Conservation (phyloP, 1,140 invertebrate species). For the Magallana gigas region DNA sequence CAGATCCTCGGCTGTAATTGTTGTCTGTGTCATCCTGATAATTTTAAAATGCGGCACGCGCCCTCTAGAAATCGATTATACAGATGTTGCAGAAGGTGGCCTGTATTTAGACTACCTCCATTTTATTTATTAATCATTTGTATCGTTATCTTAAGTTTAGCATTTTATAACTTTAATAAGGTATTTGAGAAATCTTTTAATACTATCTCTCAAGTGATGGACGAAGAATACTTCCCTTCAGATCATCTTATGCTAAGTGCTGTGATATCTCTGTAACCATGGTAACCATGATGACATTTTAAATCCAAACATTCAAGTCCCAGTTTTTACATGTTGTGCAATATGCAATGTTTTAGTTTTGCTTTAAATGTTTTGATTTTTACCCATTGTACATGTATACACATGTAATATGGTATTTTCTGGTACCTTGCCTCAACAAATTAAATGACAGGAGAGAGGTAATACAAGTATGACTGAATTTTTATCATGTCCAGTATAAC, state of each 20-base stretch:
- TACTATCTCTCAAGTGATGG: conserved; percentile 59
- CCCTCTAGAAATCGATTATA: conserved; percentile 46
- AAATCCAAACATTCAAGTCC: no score
- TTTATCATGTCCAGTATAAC: no score
- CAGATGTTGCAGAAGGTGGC: conserved; percentile 56
- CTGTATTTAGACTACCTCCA: conserved; percentile 63
- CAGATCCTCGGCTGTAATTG: conserved; percentile 65
- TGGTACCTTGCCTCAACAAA: no score
- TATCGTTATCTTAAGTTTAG: conserved; percentile 45
- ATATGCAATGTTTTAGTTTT: no score
- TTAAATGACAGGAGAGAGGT: no score
- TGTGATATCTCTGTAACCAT: background rate
- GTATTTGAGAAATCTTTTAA: conserved; percentile 58
- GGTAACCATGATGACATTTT: no score
- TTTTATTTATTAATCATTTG: conserved; percentile 59
- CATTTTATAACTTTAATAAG: conserved; percentile 24
- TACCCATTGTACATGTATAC: no score
- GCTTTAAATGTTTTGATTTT: no score
- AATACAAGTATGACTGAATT: no score
- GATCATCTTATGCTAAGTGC: conserved; percentile 71
- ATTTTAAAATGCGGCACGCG: conserved; percentile 50
- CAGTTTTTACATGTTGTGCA: no score
- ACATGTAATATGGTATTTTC: no score
- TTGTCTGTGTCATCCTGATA: conserved; percentile 67
- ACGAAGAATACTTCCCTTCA: conserved; percentile 72